phyloP scores from a whole-genome alignment of 2,888 invertebrate species.

The Dexiosoma caninum region DNA sequence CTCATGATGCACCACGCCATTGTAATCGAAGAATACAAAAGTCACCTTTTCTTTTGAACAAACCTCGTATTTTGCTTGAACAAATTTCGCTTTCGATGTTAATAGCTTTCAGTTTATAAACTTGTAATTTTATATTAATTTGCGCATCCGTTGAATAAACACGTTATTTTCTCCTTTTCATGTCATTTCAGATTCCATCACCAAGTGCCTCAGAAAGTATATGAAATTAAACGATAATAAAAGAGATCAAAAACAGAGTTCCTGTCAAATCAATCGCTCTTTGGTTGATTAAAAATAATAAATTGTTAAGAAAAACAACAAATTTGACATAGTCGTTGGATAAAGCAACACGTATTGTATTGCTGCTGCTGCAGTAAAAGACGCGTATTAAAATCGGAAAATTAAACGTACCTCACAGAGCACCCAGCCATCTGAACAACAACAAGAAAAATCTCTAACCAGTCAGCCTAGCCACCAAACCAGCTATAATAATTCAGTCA shows the following conservation, averaged over 20 bases:
- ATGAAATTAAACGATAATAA: conserved; percentile 5
- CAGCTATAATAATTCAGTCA: conserved; percentile 26
- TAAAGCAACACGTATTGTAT: conserved; percentile 48
- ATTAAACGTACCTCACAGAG: conserved; percentile 48
- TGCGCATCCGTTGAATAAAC: conserved; percentile 5
- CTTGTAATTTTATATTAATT: not conserved
- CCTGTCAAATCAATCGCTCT: conserved; percentile 53
- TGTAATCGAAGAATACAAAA: too few relatives aligned
- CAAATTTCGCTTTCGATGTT: too few relatives aligned
- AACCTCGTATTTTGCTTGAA: too few relatives aligned
- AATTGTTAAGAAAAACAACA: conserved; percentile 53
- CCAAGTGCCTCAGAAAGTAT: not conserved
- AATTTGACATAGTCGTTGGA: conserved; percentile 45
- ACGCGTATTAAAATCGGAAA: conserved; percentile 37
- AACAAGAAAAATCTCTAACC: not conserved
- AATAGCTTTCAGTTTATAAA: not conserved
- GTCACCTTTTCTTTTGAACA: too few relatives aligned
- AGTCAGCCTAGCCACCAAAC: conserved; percentile 22
- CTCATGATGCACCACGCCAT: too few relatives aligned
- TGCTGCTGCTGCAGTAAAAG: conserved; percentile 5
- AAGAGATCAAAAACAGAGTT: conserved; percentile 4
- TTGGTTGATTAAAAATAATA: conserved; percentile 53
- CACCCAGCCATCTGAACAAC: not conserved
- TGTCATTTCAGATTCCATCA: conserved; percentile 49
- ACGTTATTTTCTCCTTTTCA: conserved; percentile 17